Conservation (phyloP, 2,888 invertebrate species). For the Galeopsomyia nigrocyanea region DNA sequence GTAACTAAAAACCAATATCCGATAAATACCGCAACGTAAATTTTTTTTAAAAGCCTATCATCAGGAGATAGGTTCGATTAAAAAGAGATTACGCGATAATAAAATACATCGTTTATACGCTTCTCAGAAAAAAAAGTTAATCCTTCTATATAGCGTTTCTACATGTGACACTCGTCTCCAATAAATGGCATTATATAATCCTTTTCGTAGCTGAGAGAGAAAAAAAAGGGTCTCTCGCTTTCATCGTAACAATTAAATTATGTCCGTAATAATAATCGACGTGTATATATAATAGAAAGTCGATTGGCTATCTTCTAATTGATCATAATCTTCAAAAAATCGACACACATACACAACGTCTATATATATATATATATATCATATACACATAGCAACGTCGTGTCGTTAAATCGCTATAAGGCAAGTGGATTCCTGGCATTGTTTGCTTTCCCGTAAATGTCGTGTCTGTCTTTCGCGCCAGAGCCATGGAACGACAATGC, state of each 20-base stretch:
- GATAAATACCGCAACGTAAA: too few relatives aligned
- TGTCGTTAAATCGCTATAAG: too few relatives aligned
- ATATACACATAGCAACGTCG: too few relatives aligned
- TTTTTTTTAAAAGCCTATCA: too few relatives aligned
- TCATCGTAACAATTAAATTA: slow-evolving; percentile 16
- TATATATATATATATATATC: too few relatives aligned
- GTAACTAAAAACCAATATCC: too few relatives aligned
- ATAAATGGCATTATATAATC: slow-evolving; percentile 23
- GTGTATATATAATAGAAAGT: slow-evolving; percentile 15
- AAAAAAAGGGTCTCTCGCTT: too few relatives aligned
- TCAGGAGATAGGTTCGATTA: too few relatives aligned
- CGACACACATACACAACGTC: too few relatives aligned
- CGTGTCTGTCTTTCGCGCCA: not conserved
- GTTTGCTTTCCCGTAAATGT: not conserved
- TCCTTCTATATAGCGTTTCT: not conserved
- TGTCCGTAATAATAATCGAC: slow-evolving; percentile 24
- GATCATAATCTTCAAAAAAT: slow-evolving; percentile 12
- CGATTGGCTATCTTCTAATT: slow-evolving; percentile 3
- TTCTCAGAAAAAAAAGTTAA: not conserved
- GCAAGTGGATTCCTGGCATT: slow-evolving; percentile 2
- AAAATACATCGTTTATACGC: not conserved
- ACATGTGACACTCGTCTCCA: slow-evolving; percentile 10
- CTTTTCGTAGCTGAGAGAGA: too few relatives aligned
- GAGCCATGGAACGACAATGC: slow-evolving; percentile 2
- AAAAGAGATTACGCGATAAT: slow-evolving; percentile 2